A percentile compares a stretch with the other conserved stretches of the same genome.
Evolutionary conservation across 1,140 invertebrate genomes (phyloP).

Genomic region (Hypothenemus hampei): DNA sequence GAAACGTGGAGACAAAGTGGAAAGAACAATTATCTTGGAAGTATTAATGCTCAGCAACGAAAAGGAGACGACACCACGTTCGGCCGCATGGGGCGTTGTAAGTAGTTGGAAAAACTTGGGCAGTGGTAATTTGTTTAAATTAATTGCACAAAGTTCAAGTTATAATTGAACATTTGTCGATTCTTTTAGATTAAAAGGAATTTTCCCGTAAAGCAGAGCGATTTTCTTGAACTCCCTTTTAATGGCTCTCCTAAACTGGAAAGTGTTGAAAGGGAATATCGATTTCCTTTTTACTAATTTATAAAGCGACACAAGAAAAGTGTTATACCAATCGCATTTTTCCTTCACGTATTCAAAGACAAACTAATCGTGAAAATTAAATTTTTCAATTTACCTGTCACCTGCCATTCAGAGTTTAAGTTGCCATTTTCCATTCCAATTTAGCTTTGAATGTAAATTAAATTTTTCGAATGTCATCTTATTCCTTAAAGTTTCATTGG

Average conservation of each 20-base stretch:
- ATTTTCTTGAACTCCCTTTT: neutral
- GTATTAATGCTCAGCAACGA: neutral
- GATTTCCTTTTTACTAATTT: neutral
- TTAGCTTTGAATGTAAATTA: no score
- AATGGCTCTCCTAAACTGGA: neutral
- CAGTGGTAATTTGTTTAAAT: neutral
- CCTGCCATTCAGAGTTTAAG: no score
- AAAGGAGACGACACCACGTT: constrained; percentile 1
- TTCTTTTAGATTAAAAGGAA: no score
- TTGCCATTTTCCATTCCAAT: no score
- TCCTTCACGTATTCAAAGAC: no score
- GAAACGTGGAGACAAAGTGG: constrained; percentile 2
- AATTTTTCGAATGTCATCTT: no score
- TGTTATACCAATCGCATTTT: no score
- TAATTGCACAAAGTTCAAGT: neutral
- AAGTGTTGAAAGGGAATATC: neutral
- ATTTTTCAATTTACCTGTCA: no score
- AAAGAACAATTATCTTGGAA: constrained; percentile 1
- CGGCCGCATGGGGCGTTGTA: constrained; percentile 5
- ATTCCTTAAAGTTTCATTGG: no score
- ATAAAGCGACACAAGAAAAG: neutral
- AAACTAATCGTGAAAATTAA: no score
- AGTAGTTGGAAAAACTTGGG: neutral
- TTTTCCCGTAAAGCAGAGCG: neutral
- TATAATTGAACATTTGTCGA: neutral